Percentiles rank a stretch among this genome's conserved stretches.
phyloP scores from a whole-genome alignment of 2,113 vertebrate genomes.

The Tachysurus fulvidraco region DNA sequence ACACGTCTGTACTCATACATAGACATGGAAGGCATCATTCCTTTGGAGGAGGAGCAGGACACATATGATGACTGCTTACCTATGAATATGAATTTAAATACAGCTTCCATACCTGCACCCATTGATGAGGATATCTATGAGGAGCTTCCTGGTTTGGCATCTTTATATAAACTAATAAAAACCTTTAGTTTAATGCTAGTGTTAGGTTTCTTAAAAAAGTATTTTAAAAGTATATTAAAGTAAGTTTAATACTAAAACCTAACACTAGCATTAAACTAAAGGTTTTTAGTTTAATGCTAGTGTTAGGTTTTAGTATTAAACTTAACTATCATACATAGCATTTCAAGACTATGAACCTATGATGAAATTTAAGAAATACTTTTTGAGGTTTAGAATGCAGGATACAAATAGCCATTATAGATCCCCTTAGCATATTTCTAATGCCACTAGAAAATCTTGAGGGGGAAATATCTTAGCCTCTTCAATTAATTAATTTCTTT shows the following conservation, averaged over 20 bases:
- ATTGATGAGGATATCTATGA: slow-evolving; percentile 56
- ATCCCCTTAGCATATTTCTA: neutral
- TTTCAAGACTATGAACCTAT: neutral
- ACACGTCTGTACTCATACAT: neutral
- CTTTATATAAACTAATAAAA: neutral
- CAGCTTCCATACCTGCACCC: neutral
- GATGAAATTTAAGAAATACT: neutral
- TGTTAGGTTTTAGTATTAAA: neutral
- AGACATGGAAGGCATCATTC: slow-evolving; percentile 69
- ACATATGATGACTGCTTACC: slow-evolving; percentile 52
- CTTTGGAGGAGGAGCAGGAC: slow-evolving; percentile 49
- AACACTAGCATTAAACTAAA: neutral
- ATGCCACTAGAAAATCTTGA: neutral
- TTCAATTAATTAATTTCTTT: neutral
- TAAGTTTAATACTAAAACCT: neutral
- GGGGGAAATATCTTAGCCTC: neutral
- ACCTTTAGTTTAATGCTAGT: neutral
- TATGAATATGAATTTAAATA: neutral
- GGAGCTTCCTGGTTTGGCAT: slow-evolving; percentile 52
- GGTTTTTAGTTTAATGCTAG: neutral
- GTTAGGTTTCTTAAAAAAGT: too few relatives aligned
- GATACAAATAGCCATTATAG: neutral
- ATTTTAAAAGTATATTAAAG: too few relatives aligned
- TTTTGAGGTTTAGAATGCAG: neutral
- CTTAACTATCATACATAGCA: neutral